These are phyloP conservation scores for Dendrolimus pini DNA, from an alignment of 2,888 invertebrate species.

Conservation along the genomic window DNA sequence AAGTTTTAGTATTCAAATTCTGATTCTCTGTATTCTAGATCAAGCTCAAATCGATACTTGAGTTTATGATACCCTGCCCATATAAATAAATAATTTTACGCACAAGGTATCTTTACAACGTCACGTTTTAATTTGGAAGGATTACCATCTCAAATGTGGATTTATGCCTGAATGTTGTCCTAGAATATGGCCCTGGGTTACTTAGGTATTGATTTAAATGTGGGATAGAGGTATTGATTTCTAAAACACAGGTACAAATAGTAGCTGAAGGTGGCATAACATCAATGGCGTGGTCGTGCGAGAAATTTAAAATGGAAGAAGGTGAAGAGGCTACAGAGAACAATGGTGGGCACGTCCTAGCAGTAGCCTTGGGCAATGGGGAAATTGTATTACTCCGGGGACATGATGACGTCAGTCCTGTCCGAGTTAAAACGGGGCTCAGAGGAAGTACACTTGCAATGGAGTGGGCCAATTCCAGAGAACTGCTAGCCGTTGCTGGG, in stretches of 20 bases:
- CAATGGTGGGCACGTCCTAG: slow-evolving; percentile 83
- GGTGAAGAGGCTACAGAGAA: slow-evolving; percentile 84
- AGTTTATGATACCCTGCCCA: background rate
- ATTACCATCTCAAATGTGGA: no score
- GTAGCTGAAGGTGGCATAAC: slow-evolving; percentile 91
- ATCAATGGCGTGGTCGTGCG: slow-evolving; percentile 97
- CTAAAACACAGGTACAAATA: slow-evolving; percentile 79
- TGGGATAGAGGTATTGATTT: background rate
- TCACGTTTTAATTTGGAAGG: no score
- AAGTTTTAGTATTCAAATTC: no score
- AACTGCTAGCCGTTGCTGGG: slow-evolving; percentile 94
- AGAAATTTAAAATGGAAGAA: slow-evolving; percentile 98
- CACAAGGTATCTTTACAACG: background rate
- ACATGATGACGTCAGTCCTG: slow-evolving; percentile 95
- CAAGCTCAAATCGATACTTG: background rate
- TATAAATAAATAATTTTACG: background rate
- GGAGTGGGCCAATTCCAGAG: slow-evolving; percentile 98
- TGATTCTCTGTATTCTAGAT: no score
- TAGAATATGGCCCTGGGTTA: no score
- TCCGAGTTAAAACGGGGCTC: slow-evolving; percentile 88
- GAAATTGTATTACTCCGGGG: slow-evolving; percentile 91
- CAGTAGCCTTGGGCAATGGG: slow-evolving; percentile 93
- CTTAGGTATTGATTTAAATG: no score
- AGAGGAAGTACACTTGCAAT: slow-evolving; percentile 88
- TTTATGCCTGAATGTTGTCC: no score